Conservation (phyloP, 2,888 invertebrate genomes). For the Scaptomyza parva region DNA sequence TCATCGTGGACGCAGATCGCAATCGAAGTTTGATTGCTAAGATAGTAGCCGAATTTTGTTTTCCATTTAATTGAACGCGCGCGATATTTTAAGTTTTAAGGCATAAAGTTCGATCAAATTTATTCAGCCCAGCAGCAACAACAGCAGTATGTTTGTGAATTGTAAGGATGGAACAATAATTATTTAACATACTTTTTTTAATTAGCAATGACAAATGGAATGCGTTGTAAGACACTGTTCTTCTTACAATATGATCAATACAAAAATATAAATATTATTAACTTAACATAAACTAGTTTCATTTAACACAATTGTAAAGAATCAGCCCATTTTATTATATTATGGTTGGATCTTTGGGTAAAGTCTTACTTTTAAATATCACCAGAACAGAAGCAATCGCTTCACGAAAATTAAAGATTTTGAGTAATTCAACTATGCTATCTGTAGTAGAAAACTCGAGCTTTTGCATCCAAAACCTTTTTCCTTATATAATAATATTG, state of each 20-base stretch:
- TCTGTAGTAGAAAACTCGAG: neutral
- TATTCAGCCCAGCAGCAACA: slow-evolving; percentile 42
- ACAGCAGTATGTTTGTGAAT: slow-evolving; percentile 70
- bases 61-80: slow-evolving; percentile 47
- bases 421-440: neutral
- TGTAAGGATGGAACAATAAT: slow-evolving; percentile 56
- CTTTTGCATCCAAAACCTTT: neutral
- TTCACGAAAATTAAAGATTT: neutral
- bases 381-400: neutral
- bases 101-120: slow-evolving; percentile 15
- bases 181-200: slow-evolving; percentile 50
- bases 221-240: slow-evolving; percentile 17
- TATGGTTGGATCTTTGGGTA: too few relatives aligned
- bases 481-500: neutral
- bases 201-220: slow-evolving; percentile 36
- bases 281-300: too few relatives aligned
- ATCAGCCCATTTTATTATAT: too few relatives aligned
- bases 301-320: too few relatives aligned
- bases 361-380: neutral
- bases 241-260: slow-evolving; percentile 39
- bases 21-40: slow-evolving; percentile 31
- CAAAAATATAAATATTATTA: slow-evolving; percentile 16
- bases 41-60: slow-evolving; percentile 67
- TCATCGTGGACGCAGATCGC: slow-evolving; percentile 28
- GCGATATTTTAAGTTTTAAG: slow-evolving; percentile 46